Percentiles rank a stretch among this genome's conserved stretches.
phyloP scores from a whole-genome alignment of 2,113 vertebrate species.

The Trichomycterus rosablanca region DNA sequence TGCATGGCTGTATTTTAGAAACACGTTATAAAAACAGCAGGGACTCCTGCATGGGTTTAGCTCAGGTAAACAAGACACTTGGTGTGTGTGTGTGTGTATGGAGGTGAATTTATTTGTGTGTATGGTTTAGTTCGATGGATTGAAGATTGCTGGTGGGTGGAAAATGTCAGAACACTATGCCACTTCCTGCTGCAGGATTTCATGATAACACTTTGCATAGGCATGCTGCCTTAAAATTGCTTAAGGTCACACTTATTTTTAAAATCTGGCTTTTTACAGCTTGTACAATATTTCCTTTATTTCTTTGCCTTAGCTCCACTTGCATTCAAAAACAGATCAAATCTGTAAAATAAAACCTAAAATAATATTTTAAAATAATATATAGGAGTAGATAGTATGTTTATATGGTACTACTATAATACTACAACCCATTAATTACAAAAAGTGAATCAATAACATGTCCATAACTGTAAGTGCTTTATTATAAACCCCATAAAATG shows the following conservation, averaged over 20 bases:
- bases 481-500: too few species aligned
- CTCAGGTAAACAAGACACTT: conserved; percentile 23
- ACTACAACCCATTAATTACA: too few species aligned
- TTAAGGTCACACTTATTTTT: conserved; percentile 32
- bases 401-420: too few species aligned
- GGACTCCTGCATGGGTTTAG: conserved; percentile 16
- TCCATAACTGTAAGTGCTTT: too few species aligned
- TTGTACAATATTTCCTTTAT: conserved; percentile 8
- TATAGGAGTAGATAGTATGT: too few species aligned
- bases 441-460: too few species aligned
- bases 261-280: conserved; percentile 22
- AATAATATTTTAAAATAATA: too few species aligned
- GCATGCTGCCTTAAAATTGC: conserved; percentile 43
- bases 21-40: neutral
- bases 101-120: neutral
- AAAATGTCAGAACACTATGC: conserved; percentile 60
- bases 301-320: conserved; percentile 12
- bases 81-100: conserved; percentile 4
- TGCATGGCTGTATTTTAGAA: too few species aligned
- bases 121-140: conserved; percentile 28
- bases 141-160: conserved; percentile 53
- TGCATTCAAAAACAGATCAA: neutral
- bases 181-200: conserved; percentile 53
- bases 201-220: conserved; percentile 63
- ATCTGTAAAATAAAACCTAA: neutral